These are phyloP conservation scores for Drosophila nebulosa DNA, from an alignment of 1,140 invertebrate species.

Conservation along the genomic window DNA sequence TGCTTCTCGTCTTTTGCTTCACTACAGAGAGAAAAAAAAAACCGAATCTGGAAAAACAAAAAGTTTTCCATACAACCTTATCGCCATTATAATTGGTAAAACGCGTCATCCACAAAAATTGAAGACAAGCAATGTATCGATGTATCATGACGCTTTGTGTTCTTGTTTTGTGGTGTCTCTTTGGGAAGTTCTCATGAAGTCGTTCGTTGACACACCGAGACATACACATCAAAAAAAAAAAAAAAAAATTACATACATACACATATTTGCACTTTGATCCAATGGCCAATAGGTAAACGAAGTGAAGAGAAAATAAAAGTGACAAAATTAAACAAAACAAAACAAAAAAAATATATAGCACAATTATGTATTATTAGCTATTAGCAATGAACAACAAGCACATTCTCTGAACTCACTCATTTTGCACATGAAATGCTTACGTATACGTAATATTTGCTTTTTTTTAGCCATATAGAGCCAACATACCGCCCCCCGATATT, in stretches of 20 bases:
- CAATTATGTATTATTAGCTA: neutral
- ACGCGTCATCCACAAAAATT: slow-evolving; percentile 14
- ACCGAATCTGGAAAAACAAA: neutral
- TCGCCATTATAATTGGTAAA: neutral
- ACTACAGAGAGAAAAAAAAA: neutral
- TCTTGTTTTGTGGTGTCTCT: too few species aligned
- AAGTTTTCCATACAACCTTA: slow-evolving; percentile 27
- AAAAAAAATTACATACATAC: too few species aligned
- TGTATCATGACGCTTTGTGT: neutral
- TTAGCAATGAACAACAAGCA: neutral
- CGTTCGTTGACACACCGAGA: neutral
- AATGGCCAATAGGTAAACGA: too few species aligned
- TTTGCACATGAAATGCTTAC: neutral
- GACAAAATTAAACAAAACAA: neutral
- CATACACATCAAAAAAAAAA: too few species aligned
- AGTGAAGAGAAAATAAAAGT: too few species aligned
- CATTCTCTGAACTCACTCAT: neutral
- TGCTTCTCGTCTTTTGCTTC: too few species aligned
- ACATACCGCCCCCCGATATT: too few species aligned
- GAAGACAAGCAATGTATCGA: neutral
- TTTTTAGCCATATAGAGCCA: neutral
- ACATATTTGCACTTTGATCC: neutral
- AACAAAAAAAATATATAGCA: neutral
- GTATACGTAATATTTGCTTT: neutral
- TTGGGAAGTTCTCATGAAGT: neutral